These are phyloP conservation scores for Sarcophaga bullata DNA, from an alignment of 1,140 invertebrate genomes.

Conservation along the genomic window DNA sequence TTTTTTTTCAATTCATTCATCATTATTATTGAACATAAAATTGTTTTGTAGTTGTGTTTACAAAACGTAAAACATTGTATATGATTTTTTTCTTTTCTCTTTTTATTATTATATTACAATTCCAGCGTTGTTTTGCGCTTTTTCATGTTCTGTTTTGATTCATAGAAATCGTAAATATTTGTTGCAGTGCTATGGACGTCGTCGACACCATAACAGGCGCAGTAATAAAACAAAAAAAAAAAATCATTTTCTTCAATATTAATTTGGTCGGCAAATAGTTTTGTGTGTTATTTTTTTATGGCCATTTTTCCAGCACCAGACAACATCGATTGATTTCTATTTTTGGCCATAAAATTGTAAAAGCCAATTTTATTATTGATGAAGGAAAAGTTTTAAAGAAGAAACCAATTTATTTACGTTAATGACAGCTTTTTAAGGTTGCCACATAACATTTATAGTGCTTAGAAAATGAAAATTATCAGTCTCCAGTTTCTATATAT, in stretches of 20 bases:
- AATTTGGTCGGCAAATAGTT: background rate
- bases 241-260: background rate
- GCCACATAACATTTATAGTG: too few relatives aligned
- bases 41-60: slow-evolving; percentile 11
- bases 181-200: background rate
- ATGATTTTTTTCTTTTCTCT: background rate
- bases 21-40: background rate
- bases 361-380: too few relatives aligned
- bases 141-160: slow-evolving; percentile 11
- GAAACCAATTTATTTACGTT: too few relatives aligned
- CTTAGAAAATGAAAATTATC: too few relatives aligned
- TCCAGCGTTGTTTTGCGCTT: background rate
- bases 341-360: background rate
- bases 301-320: background rate
- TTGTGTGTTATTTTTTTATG: background rate
- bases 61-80: background rate
- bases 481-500: too few relatives aligned
- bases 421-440: too few relatives aligned
- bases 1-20: background rate
- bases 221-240: background rate
- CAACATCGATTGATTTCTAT: background rate
- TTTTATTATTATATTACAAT: background rate
- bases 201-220: background rate
- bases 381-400: too few relatives aligned
- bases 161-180: slow-evolving; percentile 8